Base-by-base conservation (phyloP, 2,888 invertebrate genomes). In the Agapostemon virescens region DNA sequence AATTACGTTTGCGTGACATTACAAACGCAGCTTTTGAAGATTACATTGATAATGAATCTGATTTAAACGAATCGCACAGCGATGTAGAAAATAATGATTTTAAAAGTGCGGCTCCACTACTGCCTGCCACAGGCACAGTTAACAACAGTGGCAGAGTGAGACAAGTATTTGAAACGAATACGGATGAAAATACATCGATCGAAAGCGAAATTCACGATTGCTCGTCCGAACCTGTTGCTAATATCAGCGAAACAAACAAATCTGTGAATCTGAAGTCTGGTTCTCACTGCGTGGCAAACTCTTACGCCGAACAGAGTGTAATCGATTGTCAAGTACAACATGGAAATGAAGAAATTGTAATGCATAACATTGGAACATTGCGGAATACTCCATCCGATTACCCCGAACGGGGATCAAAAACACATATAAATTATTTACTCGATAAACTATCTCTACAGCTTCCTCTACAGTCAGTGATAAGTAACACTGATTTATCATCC, bases 41-140 rank as follows among this genome's bases (percentile, higher is more conserved):
- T 64, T 94, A 95, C 87, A 95, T 95, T 86, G 95, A 95, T 86
- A 93, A 93, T 38, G 95, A 95, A 84, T 94, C 95, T 74, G 91
- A 92, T 52, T 79, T 85, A 6, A 88, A 89, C 6, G 89, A 90
- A 20, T 77, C 74, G 15, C 88, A 85, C 26, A 79, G 83, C 0
- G 90, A 91, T 69, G 82, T 82, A 7, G 90, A 90, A 40, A 83
- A 84, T 69, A 85, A 74, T 63, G 87, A 85, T 6, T 85, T 83
- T 40, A 84, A 79, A 63, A 89, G 88, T 49, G 49, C 45, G 7
- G 49, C 61, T 7, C 30, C 23, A 49, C n/a, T 68, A 20, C 70
- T 55, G 36, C 69, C 76, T 23, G 36, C 26, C 20, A n/a, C 64
- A 1, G 2, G 26, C 26, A 17, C 58, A 33, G 40, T 13, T 20